Conservation (phyloP, 1,140 invertebrate species). For the Apis dorsata region DNA sequence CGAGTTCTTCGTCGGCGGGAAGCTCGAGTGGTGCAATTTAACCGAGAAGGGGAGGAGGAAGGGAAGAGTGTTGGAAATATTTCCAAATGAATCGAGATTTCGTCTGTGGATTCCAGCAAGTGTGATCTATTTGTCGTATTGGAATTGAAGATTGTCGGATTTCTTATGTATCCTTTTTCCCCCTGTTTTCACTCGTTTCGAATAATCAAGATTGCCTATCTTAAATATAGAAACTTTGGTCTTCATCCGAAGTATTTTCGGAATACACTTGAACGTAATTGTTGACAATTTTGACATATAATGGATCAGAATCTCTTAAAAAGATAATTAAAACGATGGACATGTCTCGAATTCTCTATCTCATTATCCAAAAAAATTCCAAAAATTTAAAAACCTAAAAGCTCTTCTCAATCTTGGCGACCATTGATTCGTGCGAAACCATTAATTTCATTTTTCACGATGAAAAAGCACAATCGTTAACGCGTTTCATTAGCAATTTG, state of each 20-base stretch:
- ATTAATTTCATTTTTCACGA: background rate
- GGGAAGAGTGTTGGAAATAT: background rate
- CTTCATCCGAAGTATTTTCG: background rate
- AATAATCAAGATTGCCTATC: no score
- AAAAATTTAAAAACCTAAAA: no score
- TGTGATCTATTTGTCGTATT: background rate
- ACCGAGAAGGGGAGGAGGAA: background rate
- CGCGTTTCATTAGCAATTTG: background rate
- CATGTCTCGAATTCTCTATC: no score
- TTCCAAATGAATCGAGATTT: background rate
- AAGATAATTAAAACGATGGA: no score
- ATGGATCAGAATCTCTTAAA: no score
- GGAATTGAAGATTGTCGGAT: background rate
- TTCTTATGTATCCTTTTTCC: no score
- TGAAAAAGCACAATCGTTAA: background rate
- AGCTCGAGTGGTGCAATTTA: constrained; percentile 10
- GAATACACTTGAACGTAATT: background rate
- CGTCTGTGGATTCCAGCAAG: background rate
- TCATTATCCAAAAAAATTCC: no score
- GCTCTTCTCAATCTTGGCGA: no score
- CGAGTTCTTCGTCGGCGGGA: background rate
- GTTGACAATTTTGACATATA: no score
- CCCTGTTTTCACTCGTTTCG: no score
- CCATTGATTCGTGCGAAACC: background rate
- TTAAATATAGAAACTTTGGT: no score